Conservation (phyloP, 2,113 vertebrate genomes). For the Neogobius melanostomus region DNA sequence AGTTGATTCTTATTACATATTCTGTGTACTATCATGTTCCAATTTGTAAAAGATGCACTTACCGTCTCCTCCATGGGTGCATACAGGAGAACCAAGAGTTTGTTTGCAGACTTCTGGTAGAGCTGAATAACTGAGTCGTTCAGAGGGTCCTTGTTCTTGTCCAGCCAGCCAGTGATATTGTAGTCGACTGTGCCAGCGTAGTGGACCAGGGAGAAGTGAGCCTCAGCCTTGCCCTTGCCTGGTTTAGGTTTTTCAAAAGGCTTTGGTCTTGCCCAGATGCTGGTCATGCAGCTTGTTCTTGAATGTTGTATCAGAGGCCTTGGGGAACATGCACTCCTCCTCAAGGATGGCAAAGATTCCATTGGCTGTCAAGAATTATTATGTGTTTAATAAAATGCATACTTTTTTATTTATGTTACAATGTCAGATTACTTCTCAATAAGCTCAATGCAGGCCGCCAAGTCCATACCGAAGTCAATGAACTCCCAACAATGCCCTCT, state of each 20-base stretch:
- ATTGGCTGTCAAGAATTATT: conserved; percentile 70
- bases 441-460: conserved; percentile 88
- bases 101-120: conserved; percentile 69
- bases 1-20: no score
- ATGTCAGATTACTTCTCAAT: conserved; percentile 79
- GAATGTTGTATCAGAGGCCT: conserved; percentile 78
- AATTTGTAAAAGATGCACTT: background rate
- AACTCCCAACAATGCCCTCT: conserved; percentile 86
- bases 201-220: conserved; percentile 86
- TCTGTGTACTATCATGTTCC: no score
- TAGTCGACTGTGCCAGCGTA: conserved; percentile 90
- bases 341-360: conserved; percentile 76
- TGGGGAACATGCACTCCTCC: conserved; percentile 77
- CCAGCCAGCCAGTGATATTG: conserved; percentile 87
- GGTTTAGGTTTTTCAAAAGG: conserved; percentile 91
- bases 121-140: conserved; percentile 87
- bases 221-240: conserved; percentile 83
- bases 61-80: conserved; percentile 47
- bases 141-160: conserved; percentile 91
- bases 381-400: background rate
- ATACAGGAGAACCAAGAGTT: conserved; percentile 49
- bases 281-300: conserved; percentile 91
- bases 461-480: conserved; percentile 89
- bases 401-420: no score
- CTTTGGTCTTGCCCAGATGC: conserved; percentile 84